phyloP scores from a whole-genome alignment of 2,797 vertebrate genomes.

The Delichon dasypus region DNA sequence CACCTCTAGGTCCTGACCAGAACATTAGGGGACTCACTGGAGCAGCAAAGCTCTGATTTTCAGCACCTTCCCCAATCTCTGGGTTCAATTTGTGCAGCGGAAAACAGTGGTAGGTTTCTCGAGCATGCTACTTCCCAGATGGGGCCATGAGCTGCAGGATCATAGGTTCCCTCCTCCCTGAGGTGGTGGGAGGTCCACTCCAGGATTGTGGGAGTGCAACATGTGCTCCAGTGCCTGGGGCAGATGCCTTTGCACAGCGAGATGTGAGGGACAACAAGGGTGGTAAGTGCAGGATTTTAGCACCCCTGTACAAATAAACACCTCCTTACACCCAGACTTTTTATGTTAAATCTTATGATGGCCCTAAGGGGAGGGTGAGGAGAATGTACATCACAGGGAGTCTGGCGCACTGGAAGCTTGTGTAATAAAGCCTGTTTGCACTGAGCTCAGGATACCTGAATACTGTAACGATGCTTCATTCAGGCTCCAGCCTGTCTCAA shows the following conservation, averaged over 20 bases:
- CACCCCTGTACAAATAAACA: not conserved
- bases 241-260: not conserved
- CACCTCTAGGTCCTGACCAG: not conserved
- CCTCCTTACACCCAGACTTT: not conserved
- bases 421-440: not conserved
- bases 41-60: not conserved
- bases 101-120: not conserved
- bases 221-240: rapidly evolving
- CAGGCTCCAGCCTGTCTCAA: not conserved
- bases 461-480: not conserved
- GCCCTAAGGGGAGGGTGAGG: not conserved
- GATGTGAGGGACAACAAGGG: not conserved
- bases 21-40: not conserved
- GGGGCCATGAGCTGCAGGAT: rapidly evolving
- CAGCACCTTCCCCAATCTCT: not conserved
- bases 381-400: rapidly evolving
- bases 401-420: not conserved
- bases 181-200: not conserved
- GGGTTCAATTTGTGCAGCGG: not conserved
- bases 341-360: not conserved
- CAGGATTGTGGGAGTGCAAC: rapidly evolving
- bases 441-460: not conserved
- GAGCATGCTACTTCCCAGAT: not conserved
- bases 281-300: not conserved
- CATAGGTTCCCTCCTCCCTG: not conserved